Percentiles rank a stretch among this genome's conserved stretches.
Conservation (phyloP, 2,113 vertebrate genomes). For the Herpetotheres cachinnans region DNA sequence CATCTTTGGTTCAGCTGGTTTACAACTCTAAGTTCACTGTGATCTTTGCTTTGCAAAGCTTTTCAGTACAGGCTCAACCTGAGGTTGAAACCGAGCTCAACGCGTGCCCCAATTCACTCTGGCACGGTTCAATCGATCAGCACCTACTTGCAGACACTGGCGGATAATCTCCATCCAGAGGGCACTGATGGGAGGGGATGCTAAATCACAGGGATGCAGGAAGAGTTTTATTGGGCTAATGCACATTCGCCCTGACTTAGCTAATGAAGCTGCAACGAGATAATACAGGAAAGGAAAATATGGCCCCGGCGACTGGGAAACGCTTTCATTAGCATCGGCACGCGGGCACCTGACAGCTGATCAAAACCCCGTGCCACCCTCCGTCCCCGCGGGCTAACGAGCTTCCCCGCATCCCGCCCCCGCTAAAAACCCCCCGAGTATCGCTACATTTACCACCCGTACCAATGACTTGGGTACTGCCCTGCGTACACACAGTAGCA, state of each 20-base stretch:
- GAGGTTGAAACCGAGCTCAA: slow-evolving; percentile 30
- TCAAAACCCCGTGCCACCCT: not conserved
- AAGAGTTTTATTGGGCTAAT: slow-evolving; percentile 61
- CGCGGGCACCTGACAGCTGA: slow-evolving; percentile 23
- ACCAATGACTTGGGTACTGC: not conserved
- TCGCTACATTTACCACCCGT: fast-evolving
- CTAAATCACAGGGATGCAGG: slow-evolving; percentile 39
- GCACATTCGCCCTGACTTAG: slow-evolving; percentile 47
- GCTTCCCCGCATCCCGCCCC: not conserved
- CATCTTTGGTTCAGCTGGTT: slow-evolving; percentile 56
- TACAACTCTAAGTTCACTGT: slow-evolving; percentile 36
- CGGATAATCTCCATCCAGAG: slow-evolving; percentile 48
- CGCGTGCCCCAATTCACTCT: not conserved
- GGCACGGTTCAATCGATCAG: not conserved
- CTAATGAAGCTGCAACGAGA: slow-evolving; percentile 64
- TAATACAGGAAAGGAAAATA: slow-evolving; percentile 58
- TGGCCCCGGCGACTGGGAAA: not conserved
- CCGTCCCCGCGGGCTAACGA: not conserved
- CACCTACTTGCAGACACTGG: not conserved
- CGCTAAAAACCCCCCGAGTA: not conserved
- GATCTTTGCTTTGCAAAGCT: slow-evolving; percentile 40
- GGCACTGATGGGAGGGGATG: slow-evolving; percentile 2
- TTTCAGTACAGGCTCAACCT: slow-evolving; percentile 16
- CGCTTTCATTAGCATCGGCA: slow-evolving; percentile 37
- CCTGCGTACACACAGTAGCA: no score